These are phyloP conservation scores for Muraenolepis orangiensis DNA, from an alignment of 2,797 vertebrate species.

Conservation along the genomic window DNA sequence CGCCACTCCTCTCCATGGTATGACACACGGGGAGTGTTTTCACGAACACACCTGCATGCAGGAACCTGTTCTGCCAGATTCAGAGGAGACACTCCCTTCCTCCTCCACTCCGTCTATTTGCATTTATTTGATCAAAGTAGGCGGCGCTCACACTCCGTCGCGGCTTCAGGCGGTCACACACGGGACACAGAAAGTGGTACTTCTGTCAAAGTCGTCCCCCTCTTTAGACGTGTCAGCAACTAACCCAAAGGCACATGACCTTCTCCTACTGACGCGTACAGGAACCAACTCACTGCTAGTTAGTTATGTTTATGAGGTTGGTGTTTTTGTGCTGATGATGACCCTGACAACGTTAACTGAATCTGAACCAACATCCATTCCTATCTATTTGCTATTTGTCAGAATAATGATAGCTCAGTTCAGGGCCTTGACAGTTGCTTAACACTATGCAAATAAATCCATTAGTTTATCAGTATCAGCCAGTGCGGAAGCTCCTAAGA, in stretches of 20 bases:
- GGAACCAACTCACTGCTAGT: too few relatives aligned
- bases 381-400: too few relatives aligned
- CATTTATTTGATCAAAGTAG: neutral
- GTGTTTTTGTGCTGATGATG: too few relatives aligned
- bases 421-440: too few relatives aligned
- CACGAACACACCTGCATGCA: neutral
- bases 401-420: too few relatives aligned
- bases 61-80: neutral
- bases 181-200: neutral
- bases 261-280: too few relatives aligned
- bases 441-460: neutral
- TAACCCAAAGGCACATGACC: too few relatives aligned
- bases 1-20: neutral
- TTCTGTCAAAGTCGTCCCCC: too few relatives aligned
- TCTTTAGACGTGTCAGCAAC: too few relatives aligned
- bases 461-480: neutral
- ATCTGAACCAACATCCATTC: too few relatives aligned
- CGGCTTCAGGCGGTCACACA: neutral
- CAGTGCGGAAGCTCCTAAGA: neutral
- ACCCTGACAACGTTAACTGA: too few relatives aligned
- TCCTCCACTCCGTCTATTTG: neutral
- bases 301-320: too few relatives aligned
- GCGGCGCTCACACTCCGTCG: neutral
- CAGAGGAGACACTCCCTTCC: neutral
- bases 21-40: neutral